Conservation (phyloP, 2,888 invertebrate species). For the Diloba caeruleocephala region DNA sequence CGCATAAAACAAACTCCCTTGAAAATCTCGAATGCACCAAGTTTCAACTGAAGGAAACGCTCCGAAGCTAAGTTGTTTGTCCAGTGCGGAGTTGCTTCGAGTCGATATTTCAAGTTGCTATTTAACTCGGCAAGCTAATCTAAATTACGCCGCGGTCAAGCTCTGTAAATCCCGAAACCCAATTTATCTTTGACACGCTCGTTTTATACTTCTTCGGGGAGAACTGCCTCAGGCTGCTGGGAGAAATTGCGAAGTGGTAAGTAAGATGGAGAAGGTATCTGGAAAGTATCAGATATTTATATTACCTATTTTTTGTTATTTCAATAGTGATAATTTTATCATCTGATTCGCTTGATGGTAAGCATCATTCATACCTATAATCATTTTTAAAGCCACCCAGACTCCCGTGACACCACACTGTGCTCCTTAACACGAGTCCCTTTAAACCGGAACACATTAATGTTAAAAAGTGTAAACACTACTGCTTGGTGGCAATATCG, state of each 20-base stretch:
- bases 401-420: too few species aligned
- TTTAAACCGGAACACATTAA: too few species aligned
- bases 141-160: conserved; percentile 70
- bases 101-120: conserved; percentile 53
- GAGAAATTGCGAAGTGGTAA: conserved; percentile 12
- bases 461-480: too few species aligned
- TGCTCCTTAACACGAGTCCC: too few species aligned
- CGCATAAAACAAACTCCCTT: conserved; percentile 39
- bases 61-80: conserved; percentile 45
- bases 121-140: conserved; percentile 64
- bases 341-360: too few species aligned
- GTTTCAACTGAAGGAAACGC: conserved; percentile 31
- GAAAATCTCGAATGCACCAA: conserved; percentile 37
- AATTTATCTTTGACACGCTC: conserved; percentile 73
- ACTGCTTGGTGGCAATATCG: too few species aligned
- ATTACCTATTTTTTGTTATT: too few species aligned
- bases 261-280: conserved; percentile 33
- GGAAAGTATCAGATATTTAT: too few species aligned
- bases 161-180: conserved; percentile 68
- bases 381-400: too few species aligned
- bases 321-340: too few species aligned
- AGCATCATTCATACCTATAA: too few species aligned
- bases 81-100: conserved; percentile 46
- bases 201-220: conserved; percentile 64
- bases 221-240: conserved; percentile 46